These are phyloP conservation scores for Anisognathus igniventris DNA, from an alignment of 2,797 vertebrate genomes.

Conservation along the genomic window DNA sequence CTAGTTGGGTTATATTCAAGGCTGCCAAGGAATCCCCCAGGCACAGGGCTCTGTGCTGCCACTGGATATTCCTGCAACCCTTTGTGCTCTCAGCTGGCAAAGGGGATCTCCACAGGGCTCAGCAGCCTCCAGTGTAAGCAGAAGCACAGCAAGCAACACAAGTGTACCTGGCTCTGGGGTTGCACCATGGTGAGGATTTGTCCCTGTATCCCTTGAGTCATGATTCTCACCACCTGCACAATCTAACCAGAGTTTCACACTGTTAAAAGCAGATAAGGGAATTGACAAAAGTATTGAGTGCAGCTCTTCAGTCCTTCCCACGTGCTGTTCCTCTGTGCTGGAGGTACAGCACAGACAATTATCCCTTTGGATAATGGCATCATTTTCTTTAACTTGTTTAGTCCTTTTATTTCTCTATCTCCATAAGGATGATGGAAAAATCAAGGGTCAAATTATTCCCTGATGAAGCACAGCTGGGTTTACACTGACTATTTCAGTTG, in stretches of 20 bases:
- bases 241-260: constrained; percentile 3
- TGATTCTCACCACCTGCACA: constrained; percentile 1
- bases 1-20: background rate
- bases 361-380: background rate
- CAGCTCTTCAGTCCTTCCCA: constrained; percentile 20
- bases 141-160: background rate
- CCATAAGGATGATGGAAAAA: background rate
- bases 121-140: fast-evolving
- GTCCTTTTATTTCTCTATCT: background rate
- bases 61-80: background rate
- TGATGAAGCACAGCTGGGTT: background rate
- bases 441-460: background rate
- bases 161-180: background rate
- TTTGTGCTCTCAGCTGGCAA: background rate
- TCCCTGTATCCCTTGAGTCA: background rate
- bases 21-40: background rate
- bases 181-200: background rate
- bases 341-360: constrained; percentile 30
- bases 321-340: constrained; percentile 34
- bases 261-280: constrained; percentile 26
- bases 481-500: background rate
- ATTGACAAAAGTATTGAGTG: constrained; percentile 56
- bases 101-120: background rate
- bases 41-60: background rate
- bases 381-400: background rate